These are phyloP conservation scores for Bufotes viridis DNA, from an alignment of 2,797 vertebrate genomes.

Conservation along the genomic window DNA sequence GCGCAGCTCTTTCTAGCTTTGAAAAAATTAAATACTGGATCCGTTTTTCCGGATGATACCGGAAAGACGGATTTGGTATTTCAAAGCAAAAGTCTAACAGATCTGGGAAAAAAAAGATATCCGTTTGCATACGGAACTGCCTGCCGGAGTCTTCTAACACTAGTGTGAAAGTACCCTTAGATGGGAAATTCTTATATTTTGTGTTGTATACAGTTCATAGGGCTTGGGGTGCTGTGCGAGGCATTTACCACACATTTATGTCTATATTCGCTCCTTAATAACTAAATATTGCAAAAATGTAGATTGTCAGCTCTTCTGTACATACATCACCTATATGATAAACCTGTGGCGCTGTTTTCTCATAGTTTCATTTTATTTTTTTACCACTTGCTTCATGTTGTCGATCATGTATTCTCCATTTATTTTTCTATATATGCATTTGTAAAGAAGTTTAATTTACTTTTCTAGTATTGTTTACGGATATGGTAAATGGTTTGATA, in stretches of 20 bases:
- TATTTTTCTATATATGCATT: conserved; percentile 19
- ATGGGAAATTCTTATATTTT: neutral
- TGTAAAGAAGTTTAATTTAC: neutral
- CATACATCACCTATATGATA: conserved; percentile 1
- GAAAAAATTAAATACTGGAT: no score
- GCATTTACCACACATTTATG: conserved; percentile 20
- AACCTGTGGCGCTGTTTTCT: conserved; percentile 28
- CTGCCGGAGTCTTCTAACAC: no score
- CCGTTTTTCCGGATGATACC: no score
- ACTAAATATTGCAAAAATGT: neutral
- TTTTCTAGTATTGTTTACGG: conserved; percentile 11
- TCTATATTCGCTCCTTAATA: neutral
- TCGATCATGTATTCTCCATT: conserved; percentile 13
- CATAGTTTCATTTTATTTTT: conserved; percentile 16
- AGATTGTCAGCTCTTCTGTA: conserved; percentile 61
- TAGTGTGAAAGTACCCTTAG: no score
- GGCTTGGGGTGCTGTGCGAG: neutral
- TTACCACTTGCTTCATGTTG: conserved; percentile 45
- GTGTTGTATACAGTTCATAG: conserved; percentile 23
- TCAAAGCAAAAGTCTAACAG: no score
- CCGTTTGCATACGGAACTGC: no score
- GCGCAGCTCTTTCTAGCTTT: no score
- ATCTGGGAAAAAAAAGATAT: no score
- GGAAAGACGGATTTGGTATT: no score
- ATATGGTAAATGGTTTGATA: neutral